Evolutionary conservation across 2,113 vertebrate genomes (phyloP), one percentile per base, ranked within the genome.

Genomic region (Myotis lucifugus): DNA sequence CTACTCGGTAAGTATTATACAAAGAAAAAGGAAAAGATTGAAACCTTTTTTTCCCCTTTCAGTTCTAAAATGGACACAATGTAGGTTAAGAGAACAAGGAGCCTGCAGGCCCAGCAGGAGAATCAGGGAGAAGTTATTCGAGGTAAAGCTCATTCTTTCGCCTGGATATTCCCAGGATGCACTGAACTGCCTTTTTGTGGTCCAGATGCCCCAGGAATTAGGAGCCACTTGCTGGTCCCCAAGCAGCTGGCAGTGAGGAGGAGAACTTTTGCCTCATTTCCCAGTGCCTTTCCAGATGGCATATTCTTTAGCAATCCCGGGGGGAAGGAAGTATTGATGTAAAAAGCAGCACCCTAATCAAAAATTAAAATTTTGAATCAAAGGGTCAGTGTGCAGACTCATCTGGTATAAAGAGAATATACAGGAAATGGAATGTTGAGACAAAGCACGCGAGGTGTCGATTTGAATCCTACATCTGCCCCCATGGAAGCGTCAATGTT

Each of bases 11-110:
- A 92, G 42, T 84, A 54, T 66, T 56, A 87, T 4, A 77, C 76
- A 78, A 18, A 91, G 93, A 64, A 93, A 93, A 91, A 46, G 11
- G 67, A 85, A 92, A 18, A 83, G 50, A 93, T 32, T 89, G 42
- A 90, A 88, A 93, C 7, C 40, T 70, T 93, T 93, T 93, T 83
- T 27, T 12, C 7, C 50, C 12, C 34, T 66, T 56, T 91, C 21
- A 40, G n/a, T 88, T 95, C 91, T 91, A 95, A 97, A 93, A 95
- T 37, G 81, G 40, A 52, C 67, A 70, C 4, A 87, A 8, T 15
- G 48, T 32, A 2, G 12, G 37, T 18, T 73, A 48, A 77, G 18
- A 94, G 37, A 14, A 4, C 4, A 6, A 91, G 82, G 73, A 77
- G 37, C 18, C 54, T 29, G 12, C 32, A 79, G 64, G 48, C 59